Evolutionary conservation across 1,140 invertebrate genomes (phyloP).

Genomic region (Neodiprion fabricii): DNA sequence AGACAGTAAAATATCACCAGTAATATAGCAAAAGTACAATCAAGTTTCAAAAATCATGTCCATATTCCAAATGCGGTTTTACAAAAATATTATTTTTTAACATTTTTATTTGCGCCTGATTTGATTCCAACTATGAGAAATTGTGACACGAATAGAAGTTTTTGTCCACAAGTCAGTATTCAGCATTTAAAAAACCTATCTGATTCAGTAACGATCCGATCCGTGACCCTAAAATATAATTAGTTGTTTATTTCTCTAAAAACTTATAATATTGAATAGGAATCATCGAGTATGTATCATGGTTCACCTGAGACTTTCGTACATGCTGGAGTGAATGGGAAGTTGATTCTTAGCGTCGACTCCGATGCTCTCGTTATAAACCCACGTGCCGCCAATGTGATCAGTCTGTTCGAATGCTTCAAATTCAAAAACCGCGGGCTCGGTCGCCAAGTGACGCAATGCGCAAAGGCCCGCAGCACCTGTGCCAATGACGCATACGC

Average conservation of each 20-base stretch:
- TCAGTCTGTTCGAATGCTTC: conserved; percentile 70
- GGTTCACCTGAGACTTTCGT: conserved; percentile 57
- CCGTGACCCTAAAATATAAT: no score
- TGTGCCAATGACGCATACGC: conserved; percentile 77
- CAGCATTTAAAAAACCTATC: no score
- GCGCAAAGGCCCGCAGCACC: conserved; percentile 80
- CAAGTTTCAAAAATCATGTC: not conserved
- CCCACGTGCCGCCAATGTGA: conserved; percentile 74
- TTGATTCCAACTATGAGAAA: no score
- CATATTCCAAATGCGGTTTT: no score
- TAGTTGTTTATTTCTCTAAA: no score
- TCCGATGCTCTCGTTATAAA: conserved; percentile 71
- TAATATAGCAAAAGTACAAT: not conserved
- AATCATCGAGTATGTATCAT: not conserved
- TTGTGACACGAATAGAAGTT: no score
- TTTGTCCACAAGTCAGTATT: no score
- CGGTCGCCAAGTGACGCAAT: conserved; percentile 62
- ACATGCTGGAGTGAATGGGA: conserved; percentile 77
- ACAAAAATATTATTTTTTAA: no score
- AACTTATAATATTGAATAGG: not conserved
- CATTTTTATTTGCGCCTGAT: no score
- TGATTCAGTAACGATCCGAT: no score
- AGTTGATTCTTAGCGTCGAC: conserved; percentile 64
- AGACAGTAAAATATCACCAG: no score
- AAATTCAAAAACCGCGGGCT: conserved; percentile 52